Percentiles rank a stretch among this genome's conserved stretches.
Evolutionary conservation across 35 echinoderm and acorn worm species (phyloP).

Genomic region (Heliocidaris erythrogramma): DNA sequence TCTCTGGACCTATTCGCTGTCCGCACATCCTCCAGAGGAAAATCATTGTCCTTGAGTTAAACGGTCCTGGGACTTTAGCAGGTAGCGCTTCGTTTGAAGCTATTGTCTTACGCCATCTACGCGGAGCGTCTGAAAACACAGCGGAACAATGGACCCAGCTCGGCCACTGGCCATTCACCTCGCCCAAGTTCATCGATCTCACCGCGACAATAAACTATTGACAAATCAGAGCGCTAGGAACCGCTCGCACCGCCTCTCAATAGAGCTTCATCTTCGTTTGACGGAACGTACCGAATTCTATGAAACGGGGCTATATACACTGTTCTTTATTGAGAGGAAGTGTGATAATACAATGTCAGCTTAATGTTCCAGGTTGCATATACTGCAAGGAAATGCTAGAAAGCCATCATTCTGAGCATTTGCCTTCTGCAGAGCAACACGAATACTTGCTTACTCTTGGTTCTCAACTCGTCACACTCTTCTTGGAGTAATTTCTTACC

Average conservation of each 20-base stretch:
- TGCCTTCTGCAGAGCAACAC: neutral
- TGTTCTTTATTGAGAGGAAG: neutral
- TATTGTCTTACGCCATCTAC: neutral
- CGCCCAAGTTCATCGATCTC: neutral
- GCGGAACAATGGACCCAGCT: neutral
- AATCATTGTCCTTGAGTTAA: neutral
- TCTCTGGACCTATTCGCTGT: neutral
- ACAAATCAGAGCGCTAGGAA: neutral
- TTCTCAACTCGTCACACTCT: neutral
- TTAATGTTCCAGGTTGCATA: neutral
- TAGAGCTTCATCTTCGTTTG: neutral
- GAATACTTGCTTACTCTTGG: neutral
- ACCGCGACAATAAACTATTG: neutral
- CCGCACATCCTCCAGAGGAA: neutral
- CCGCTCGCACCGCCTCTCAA: neutral
- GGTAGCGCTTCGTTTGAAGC: neutral
- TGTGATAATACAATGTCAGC: neutral
- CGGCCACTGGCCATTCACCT: neutral
- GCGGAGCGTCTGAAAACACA: neutral
- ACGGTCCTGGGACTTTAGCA: too few relatives aligned
- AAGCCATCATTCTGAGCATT: neutral
- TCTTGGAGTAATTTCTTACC: neutral
- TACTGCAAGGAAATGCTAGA: neutral
- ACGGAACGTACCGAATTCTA: neutral
- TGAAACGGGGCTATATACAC: neutral